A percentile compares a stretch with the other conserved stretches of the same genome.
Evolutionary conservation across 2,797 vertebrate genomes (phyloP).

Genomic region (Zenarchopterus dispar): DNA sequence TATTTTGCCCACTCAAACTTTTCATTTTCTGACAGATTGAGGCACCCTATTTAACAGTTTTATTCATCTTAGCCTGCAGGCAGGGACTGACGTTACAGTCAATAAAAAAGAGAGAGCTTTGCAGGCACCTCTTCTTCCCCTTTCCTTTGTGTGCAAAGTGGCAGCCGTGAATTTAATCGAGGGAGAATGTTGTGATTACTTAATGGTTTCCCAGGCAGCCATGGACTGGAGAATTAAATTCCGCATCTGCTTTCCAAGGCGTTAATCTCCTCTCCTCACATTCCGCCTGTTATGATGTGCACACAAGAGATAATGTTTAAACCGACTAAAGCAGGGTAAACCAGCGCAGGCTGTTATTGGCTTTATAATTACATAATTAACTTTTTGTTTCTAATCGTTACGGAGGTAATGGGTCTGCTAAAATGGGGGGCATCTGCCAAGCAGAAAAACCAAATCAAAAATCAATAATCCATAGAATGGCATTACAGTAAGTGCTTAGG

Average conservation of each 20-base stretch:
- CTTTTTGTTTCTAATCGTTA: constrained; percentile 99
- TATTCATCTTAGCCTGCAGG: constrained; percentile 90
- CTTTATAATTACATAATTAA: constrained; percentile 99
- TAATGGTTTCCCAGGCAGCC: constrained; percentile 99
- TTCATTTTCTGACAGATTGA: constrained; percentile 95
- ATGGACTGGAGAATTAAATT: constrained; percentile 99
- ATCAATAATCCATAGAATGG: constrained; percentile 99
- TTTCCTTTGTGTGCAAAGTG: constrained; percentile 97
- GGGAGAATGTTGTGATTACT: constrained; percentile 99
- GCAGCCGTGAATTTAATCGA: constrained; percentile 98
- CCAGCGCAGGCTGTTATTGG: constrained; percentile 99
- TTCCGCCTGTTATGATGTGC: constrained; percentile 99
- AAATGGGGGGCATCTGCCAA: constrained; percentile 95
- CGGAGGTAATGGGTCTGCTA: constrained; percentile 99
- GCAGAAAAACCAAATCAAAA: constrained; percentile 98
- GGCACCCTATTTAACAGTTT: constrained; percentile 90
- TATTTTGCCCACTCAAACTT: constrained; percentile 88
- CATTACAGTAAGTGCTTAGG: constrained; percentile 93
- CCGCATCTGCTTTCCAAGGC: constrained; percentile 99
- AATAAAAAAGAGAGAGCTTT: constrained; percentile 91
- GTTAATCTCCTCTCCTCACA: constrained; percentile 99
- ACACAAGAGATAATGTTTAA: constrained; percentile 99
- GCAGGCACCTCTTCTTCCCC: constrained; percentile 84
- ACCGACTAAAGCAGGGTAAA: constrained; percentile 99
- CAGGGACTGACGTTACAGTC: constrained; percentile 90